Evolutionary conservation across 2,113 vertebrate species (phyloP).

Genomic region (Columba janthina): DNA sequence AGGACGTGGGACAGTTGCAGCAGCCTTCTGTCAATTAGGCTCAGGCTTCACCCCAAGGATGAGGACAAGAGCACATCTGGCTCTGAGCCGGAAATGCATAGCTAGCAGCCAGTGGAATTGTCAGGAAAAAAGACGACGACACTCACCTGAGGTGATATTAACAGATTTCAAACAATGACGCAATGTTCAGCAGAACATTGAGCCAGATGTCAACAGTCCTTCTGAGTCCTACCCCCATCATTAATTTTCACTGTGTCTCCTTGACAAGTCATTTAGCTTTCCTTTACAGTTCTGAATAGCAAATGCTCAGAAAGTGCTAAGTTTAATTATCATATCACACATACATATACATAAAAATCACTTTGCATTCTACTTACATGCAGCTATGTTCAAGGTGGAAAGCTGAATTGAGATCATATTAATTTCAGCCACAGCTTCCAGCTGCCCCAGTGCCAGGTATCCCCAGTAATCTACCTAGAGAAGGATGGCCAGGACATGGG

Average conservation of each 20-base stretch:
- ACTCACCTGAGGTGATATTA: background rate
- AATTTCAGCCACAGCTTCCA: background rate
- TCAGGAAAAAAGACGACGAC: background rate
- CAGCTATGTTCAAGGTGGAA: background rate
- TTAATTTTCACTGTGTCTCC: background rate
- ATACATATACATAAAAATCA: background rate
- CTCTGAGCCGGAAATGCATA: background rate
- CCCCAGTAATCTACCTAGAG: background rate
- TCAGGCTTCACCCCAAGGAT: background rate
- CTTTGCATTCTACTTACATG: background rate
- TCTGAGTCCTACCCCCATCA: background rate
- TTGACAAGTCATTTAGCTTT: conserved; percentile 20
- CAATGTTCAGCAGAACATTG: background rate
- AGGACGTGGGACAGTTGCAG: background rate
- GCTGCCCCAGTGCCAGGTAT: background rate
- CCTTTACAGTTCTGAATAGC: background rate
- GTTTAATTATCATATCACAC: conserved; percentile 1
- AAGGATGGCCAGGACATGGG: background rate
- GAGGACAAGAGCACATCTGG: background rate
- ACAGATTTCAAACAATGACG: background rate
- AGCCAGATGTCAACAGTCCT: background rate
- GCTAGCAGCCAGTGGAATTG: background rate
- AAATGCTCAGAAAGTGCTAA: background rate
- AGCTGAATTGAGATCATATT: background rate
- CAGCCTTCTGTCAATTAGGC: background rate